Evolutionary conservation across 2,113 vertebrate genomes (phyloP).

Genomic region (Formicarius rufipectus): DNA sequence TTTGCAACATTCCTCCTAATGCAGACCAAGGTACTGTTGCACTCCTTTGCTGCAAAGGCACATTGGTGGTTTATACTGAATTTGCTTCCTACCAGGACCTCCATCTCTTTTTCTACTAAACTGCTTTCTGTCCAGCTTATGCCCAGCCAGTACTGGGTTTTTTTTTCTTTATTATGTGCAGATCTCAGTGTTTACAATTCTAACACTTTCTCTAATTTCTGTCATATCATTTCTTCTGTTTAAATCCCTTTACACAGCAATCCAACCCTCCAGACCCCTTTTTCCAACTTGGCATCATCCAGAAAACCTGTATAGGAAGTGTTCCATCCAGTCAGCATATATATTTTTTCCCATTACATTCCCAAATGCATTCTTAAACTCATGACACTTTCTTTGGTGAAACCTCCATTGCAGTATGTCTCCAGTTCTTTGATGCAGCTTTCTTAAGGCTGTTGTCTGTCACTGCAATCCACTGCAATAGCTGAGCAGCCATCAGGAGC

Average conservation of each 20-base stretch:
- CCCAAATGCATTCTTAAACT: neutral
- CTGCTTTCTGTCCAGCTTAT: neutral
- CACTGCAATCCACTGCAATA: neutral
- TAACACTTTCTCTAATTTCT: neutral
- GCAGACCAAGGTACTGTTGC: neutral
- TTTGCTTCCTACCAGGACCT: neutral
- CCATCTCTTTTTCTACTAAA: neutral
- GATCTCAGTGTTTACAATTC: neutral
- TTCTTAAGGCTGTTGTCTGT: neutral
- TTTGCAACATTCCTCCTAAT: neutral
- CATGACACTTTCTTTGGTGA: neutral
- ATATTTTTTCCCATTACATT: neutral
- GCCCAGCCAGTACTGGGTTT: neutral
- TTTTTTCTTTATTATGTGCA: neutral
- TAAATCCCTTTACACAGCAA: neutral
- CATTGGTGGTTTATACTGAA: neutral
- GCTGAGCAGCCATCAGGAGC: neutral
- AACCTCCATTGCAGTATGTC: rapidly evolving
- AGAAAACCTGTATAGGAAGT: rapidly evolving
- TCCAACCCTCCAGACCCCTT: neutral
- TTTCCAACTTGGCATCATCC: neutral
- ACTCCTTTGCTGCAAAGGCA: neutral
- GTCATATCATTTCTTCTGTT: neutral
- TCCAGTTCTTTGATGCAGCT: neutral
- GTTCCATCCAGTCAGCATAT: neutral